A percentile compares a stretch with the other conserved stretches of the same genome.
These are phyloP conservation scores for Anarrhichthys ocellatus DNA, from an alignment of 2,113 vertebrate genomes.

Conservation along the genomic window DNA sequence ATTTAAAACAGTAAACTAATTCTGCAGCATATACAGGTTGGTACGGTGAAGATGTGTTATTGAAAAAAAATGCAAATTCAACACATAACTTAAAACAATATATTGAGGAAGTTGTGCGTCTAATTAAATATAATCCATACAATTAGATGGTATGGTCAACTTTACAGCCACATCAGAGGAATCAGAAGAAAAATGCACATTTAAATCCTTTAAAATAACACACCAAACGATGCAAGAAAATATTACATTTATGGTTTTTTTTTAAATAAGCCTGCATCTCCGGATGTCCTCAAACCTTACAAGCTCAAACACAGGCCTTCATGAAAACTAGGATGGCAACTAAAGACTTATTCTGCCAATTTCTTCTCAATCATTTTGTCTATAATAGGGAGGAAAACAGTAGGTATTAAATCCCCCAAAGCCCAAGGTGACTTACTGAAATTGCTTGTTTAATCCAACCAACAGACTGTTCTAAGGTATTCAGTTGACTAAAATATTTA, in stretches of 20 bases:
- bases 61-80: constrained; percentile 20
- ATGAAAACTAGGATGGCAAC: neutral
- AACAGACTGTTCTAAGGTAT: neutral
- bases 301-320: too few relatives aligned
- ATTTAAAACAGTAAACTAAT: constrained; percentile 44
- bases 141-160: constrained; percentile 20
- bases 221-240: neutral
- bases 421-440: neutral
- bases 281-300: neutral
- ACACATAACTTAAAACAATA: constrained; percentile 1
- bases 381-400: neutral
- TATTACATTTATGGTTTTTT: neutral
- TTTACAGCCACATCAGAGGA: neutral
- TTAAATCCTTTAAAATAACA: constrained; percentile 5
- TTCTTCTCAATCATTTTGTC: neutral
- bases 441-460: neutral
- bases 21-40: constrained; percentile 35
- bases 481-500: neutral
- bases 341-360: neutral
- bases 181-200: neutral
- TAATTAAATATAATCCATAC: neutral
- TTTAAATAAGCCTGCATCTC: neutral
- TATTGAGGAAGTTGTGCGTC: neutral
- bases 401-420: neutral
- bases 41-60: constrained; percentile 27